Evolutionary conservation across 2,797 vertebrate species (phyloP), one percentile per base, ranked within the genome.

Genomic region (Thripadectes ignobilis): DNA sequence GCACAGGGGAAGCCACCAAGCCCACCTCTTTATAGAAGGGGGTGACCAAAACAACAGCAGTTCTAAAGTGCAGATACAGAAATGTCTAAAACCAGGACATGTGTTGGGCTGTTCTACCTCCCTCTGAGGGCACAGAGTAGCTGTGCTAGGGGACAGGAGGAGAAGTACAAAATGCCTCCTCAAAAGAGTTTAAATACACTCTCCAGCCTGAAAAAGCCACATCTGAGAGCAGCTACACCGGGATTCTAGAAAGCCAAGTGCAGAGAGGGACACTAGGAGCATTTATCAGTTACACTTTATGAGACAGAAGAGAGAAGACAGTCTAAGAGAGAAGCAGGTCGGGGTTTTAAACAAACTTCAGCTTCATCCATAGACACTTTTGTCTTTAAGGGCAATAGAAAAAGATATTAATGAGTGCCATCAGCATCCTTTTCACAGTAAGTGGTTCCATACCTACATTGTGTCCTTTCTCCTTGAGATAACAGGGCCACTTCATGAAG

Each of bases 321-420:
- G 24, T 43, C n/a, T 61, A 67, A 63, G 30, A 63, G 62, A 68
- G 9, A 74, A 43, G 17, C 32, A 68, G 32, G 34, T 63, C 39
- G 6, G 22, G 26, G 12, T 38, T 87, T 74, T 55, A 74, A 36
- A 36, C 52, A 65, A 62, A 46, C 27, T 32, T 20, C 34, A 85
- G 5, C 20, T 87, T 43, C 71, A 62, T 21, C 27, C 43, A n/a
- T 3, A 38, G 26, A 9, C 58, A 51, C 27, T 1, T 12, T 8
- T 5, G 18, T 48, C 19, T 29, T 67, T 21, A 72, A 62, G 45
- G 16, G 34, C 14, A 65, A 32, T 36, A 45, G 13, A 32, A 68
- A 3, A 12, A 4, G 3, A 29, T 32, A 59, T 7, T 1, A 0
- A 43, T 10, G 5, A 8, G 11, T 63, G 63, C 8, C 61, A 59